Evolutionary conservation across 2,113 vertebrate genomes (phyloP).

Genomic region (Montifringilla adamsi): DNA sequence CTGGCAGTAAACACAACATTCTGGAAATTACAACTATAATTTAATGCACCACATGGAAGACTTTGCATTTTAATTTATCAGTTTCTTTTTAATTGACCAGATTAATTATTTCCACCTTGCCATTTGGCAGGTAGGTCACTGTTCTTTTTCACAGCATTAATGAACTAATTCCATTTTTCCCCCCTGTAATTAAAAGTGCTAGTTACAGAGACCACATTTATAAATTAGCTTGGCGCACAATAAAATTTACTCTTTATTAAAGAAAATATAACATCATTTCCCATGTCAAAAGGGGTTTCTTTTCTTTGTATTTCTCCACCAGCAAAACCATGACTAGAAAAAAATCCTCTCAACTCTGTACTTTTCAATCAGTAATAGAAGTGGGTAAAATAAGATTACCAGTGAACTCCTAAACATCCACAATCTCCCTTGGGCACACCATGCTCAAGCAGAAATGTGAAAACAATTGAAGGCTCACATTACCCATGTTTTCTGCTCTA

Average conservation of each 20-base stretch:
- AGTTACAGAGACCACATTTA: conserved; percentile 67
- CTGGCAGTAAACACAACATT: not conserved
- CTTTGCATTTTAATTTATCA: conserved; percentile 73
- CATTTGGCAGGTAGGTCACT: conserved; percentile 77
- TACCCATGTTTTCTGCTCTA: conserved; percentile 10
- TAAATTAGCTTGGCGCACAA: conserved; percentile 38
- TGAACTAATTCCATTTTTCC: conserved; percentile 68
- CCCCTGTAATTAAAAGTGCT: conserved; percentile 68
- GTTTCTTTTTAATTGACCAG: conserved; percentile 76
- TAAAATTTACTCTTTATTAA: conserved; percentile 65
- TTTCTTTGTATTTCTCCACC: conserved; percentile 23
- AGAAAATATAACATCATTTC: conserved; percentile 58
- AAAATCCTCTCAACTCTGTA: not conserved
- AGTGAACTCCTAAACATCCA: not conserved
- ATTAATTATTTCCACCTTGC: conserved; percentile 82
- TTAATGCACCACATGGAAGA: conserved; percentile 40
- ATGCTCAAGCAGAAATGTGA: not conserved
- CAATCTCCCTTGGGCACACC: not conserved
- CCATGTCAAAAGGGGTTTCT: conserved; percentile 27
- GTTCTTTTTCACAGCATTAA: conserved; percentile 73
- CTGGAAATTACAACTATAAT: conserved; percentile 34
- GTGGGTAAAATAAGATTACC: not conserved
- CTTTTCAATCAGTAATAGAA: conserved; percentile 25
- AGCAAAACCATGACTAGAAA: not conserved
- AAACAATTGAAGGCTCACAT: not conserved